Conservation (phyloP, 2,888 invertebrate species). For the Villa cingulata region DNA sequence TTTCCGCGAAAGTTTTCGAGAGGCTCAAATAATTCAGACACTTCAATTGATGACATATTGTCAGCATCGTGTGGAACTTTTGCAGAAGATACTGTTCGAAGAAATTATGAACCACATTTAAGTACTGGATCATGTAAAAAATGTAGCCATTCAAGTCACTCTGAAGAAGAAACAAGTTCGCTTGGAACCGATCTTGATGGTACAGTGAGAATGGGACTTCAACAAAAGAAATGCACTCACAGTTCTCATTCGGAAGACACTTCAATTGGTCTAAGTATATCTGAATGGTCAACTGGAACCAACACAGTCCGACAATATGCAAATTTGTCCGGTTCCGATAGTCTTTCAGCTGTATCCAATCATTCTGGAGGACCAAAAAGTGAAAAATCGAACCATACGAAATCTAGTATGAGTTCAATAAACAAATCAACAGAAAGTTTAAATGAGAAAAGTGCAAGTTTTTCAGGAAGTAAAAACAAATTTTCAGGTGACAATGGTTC, state of each 20-base stretch:
- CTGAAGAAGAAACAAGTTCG: conserved; percentile 61
- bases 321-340: conserved; percentile 56
- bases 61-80: conserved; percentile 40
- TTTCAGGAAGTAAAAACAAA: conserved; percentile 27
- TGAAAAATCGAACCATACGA: conserved; percentile 46
- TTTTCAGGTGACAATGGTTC: conserved; percentile 35
- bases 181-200: conserved; percentile 68
- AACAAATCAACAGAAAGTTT: conserved; percentile 43
- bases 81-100: conserved; percentile 41
- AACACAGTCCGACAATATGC: conserved; percentile 71
- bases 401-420: conserved; percentile 43
- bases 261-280: conserved; percentile 70
- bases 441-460: conserved; percentile 33
- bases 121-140: conserved; percentile 45
- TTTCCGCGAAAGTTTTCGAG: conserved; percentile 30
- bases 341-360: conserved; percentile 42
- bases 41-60: conserved; percentile 47
- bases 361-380: conserved; percentile 45
- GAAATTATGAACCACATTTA: conserved; percentile 37
- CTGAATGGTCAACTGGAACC: conserved; percentile 79
- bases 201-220: conserved; percentile 64
- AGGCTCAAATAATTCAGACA: conserved; percentile 50
- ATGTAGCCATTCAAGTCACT: conserved; percentile 57
- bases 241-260: conserved; percentile 78
- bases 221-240: conserved; percentile 68